A percentile compares a stretch with the other conserved stretches of the same genome.
Conservation (phyloP, 2,797 vertebrate species). For the Melanotaenia pygmaea region DNA sequence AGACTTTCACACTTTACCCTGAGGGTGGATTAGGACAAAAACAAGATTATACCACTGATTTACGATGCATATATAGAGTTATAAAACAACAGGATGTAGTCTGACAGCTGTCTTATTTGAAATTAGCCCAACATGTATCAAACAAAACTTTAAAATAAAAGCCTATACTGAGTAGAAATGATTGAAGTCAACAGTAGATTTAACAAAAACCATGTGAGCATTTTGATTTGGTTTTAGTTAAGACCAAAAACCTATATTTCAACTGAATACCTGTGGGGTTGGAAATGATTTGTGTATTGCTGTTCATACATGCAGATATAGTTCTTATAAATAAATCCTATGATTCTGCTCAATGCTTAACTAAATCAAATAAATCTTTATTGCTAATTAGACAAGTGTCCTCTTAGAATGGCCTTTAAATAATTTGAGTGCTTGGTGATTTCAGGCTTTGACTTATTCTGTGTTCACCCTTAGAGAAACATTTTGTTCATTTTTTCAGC, state of each 20-base stretch:
- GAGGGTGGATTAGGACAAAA: constrained; percentile 23
- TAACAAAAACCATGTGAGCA: neutral
- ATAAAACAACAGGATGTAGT: neutral
- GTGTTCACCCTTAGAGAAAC: neutral
- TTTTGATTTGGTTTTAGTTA: neutral
- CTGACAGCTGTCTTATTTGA: neutral
- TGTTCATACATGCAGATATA: neutral
- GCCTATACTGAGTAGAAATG: neutral
- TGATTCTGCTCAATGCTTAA: neutral
- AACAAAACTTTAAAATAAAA: neutral
- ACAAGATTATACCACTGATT: neutral
- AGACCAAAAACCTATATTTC: neutral
- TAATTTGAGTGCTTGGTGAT: neutral
- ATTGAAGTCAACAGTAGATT: neutral
- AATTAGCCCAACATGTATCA: neutral
- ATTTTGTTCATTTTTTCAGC: neutral
- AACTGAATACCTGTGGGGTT: neutral
- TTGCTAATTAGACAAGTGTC: neutral
- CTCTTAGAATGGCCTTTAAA: neutral
- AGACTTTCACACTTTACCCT: constrained; percentile 24
- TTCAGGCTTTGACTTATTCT: neutral
- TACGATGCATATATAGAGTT: too few relatives aligned
- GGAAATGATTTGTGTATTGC: neutral
- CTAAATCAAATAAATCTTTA: neutral
- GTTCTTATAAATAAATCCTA: neutral